Evolutionary conservation across 2,888 invertebrate genomes (phyloP).

Genomic region (Neria commutata): DNA sequence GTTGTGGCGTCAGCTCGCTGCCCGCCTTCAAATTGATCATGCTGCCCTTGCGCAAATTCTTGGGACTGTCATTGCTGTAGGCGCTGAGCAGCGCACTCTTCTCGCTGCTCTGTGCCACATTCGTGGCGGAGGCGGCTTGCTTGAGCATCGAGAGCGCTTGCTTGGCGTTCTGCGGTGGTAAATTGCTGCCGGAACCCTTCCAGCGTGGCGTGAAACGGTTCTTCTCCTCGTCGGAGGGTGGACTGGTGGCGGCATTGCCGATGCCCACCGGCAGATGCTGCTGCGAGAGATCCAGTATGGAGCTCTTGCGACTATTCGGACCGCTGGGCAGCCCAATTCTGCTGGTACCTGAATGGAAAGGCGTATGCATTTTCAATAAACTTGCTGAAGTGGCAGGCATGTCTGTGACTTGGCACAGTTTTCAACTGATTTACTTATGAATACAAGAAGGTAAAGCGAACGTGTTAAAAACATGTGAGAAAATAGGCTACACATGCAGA

Average conservation of each 20-base stretch:
- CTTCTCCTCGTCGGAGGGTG: conserved; percentile 66
- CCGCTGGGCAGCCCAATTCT: conserved; percentile 58
- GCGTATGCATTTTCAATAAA: no score
- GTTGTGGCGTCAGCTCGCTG: no score
- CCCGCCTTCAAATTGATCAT: conserved; percentile 43
- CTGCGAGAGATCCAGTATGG: conserved; percentile 65
- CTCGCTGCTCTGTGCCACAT: conserved; percentile 44
- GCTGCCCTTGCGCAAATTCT: conserved; percentile 45
- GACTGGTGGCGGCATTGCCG: conserved; percentile 64
- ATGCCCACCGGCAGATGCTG: conserved; percentile 54
- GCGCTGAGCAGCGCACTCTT: background rate
- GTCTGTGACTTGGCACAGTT: no score
- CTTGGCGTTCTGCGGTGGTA: conserved; percentile 51
- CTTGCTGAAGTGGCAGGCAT: no score
- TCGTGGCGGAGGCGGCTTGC: conserved; percentile 56
- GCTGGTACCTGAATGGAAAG: conserved; percentile 52
- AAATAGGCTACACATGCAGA: no score
- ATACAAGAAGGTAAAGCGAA: no score
- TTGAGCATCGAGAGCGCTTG: conserved; percentile 55
- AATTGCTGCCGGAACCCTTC: conserved; percentile 57
- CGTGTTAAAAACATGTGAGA: no score
- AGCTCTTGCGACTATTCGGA: conserved; percentile 65
- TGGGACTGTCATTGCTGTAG: conserved; percentile 26
- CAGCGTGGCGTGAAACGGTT: conserved; percentile 53
- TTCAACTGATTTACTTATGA: no score